These are phyloP conservation scores for Mionectes macconnelli DNA, from an alignment of 2,113 vertebrate genomes.

Conservation along the genomic window DNA sequence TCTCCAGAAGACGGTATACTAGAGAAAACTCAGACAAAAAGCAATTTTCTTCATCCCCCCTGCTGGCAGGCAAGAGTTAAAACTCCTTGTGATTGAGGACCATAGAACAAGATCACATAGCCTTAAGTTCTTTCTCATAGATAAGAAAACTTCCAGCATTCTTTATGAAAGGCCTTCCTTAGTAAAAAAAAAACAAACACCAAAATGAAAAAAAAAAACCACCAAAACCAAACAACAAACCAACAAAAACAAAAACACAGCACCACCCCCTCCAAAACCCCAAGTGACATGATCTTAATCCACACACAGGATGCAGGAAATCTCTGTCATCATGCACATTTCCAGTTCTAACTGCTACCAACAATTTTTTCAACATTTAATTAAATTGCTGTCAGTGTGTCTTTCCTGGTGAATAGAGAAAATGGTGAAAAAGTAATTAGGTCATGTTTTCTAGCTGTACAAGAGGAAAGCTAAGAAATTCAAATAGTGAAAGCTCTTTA, in stretches of 20 bases:
- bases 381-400: neutral
- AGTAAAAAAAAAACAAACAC: neutral
- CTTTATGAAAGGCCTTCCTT: neutral
- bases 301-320: neutral
- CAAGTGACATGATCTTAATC: neutral
- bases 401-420: neutral
- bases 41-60: neutral
- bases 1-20: neutral
- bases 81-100: neutral
- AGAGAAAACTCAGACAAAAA: neutral
- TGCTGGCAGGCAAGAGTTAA: neutral
- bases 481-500: neutral
- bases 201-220: neutral
- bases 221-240: too few species aligned
- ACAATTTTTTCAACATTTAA: neutral
- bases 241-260: too few species aligned
- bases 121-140: neutral
- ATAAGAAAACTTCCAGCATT: neutral
- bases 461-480: neutral
- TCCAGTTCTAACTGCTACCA: neutral
- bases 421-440: neutral
- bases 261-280: neutral
- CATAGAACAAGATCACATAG: neutral
- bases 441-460: neutral
- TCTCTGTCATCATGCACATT: neutral